These are phyloP conservation scores for Cactoblastis cactorum DNA, from an alignment of 2,888 invertebrate genomes.

Conservation along the genomic window DNA sequence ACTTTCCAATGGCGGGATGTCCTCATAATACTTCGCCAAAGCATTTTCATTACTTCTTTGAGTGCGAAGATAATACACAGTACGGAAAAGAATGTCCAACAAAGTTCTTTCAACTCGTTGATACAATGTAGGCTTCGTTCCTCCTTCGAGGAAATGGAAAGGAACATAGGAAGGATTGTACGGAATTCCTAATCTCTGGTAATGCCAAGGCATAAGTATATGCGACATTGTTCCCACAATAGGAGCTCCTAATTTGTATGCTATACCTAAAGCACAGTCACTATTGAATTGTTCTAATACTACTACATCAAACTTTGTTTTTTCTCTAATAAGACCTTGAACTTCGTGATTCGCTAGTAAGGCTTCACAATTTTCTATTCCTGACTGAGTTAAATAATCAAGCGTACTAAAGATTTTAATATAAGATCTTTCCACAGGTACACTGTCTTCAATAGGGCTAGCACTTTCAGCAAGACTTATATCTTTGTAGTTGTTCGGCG, in stretches of 20 bases:
- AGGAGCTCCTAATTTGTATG: conserved; percentile 81
- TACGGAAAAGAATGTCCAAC: conserved; percentile 48
- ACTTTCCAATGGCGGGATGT: conserved; percentile 75
- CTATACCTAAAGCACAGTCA: conserved; percentile 84
- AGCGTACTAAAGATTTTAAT: conserved; percentile 30
- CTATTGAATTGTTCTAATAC: conserved; percentile 85
- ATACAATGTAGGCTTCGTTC: conserved; percentile 53
- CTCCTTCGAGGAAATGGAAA: conserved; percentile 68
- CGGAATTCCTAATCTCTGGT: conserved; percentile 77
- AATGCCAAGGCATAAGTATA: conserved; percentile 81
- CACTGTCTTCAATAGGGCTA: conserved; percentile 37
- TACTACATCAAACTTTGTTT: conserved; percentile 82
- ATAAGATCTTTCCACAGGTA: conserved; percentile 41
- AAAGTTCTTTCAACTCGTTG: conserved; percentile 58
- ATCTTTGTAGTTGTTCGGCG: conserved; percentile 78
- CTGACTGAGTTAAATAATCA: conserved; percentile 35
- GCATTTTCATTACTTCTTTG: conserved; percentile 51
- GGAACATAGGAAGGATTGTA: conserved; percentile 80
- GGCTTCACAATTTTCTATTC: conserved; percentile 53
- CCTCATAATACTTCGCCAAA: conserved; percentile 61
- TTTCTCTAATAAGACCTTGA: conserved; percentile 51
- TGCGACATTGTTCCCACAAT: conserved; percentile 79
- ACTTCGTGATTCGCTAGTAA: conserved; percentile 54
- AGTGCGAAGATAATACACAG: conserved; percentile 36
- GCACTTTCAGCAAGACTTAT: conserved; percentile 65